Base-by-base conservation (phyloP, 1,140 invertebrate species). In the Drosophila dunni region DNA sequence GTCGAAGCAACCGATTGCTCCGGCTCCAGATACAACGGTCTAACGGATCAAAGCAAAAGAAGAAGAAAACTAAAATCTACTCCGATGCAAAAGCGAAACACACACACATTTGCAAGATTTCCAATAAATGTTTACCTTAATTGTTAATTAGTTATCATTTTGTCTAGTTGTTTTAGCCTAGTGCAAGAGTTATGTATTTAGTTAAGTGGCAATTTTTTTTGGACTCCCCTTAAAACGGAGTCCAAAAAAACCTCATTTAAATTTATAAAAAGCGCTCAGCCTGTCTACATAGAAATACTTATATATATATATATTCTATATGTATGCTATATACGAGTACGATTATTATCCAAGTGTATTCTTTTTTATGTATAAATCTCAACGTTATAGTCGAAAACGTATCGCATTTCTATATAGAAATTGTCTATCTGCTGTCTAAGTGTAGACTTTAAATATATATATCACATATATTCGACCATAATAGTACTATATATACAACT, bases 121-220 rank as follows among this genome's bases (percentile, higher is more conserved):
- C 84, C 84, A 89, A 89, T 89, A 89, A 89, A 89, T 74, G 84
- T 89, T 89, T 89, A 89, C 84, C 85, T 84, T 89, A 89, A 81
- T 89, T 89, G 84, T 89, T 89, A 89, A 89, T 88, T 89, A 89
- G 84, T 89, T 89, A 89, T 86, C 83, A 86, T 89, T 88, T 88
- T 88, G 77, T 89, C 78, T 89, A 89, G 84, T 89, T 88, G 24
- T 65, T 79, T 80, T 88, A 88, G 84, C 77, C 67, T 88, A 88
- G 80, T 83, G 84, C 84, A 88, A 88, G 79, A 88, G 84, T 88
- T 88, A 88, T 89, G 80, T 89, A 88, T 84, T 89, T 88, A 86
- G 83, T 88, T 88, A 86, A 85, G 81, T 75, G 81, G 74, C 79
- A 86, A 57, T 81, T 78, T 78, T 50, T 29, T 29, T 29, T 50